A percentile compares a stretch with the other conserved stretches of the same genome.
Evolutionary conservation across 1,140 invertebrate genomes (phyloP).

Genomic region (Drosophila miranda): DNA sequence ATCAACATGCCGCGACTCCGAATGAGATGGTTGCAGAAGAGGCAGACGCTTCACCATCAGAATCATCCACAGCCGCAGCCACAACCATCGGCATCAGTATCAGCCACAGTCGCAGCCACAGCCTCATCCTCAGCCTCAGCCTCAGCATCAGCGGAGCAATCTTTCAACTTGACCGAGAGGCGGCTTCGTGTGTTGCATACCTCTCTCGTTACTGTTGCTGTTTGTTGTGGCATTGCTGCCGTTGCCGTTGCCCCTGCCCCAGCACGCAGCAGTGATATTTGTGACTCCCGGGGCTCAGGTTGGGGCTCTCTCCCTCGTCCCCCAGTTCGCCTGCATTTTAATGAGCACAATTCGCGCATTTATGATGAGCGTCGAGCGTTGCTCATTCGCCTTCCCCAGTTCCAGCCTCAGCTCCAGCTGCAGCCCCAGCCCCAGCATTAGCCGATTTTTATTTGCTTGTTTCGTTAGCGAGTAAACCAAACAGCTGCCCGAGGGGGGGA

Average conservation of each 20-base stretch:
- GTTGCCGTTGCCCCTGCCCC: slow-evolving; percentile 35
- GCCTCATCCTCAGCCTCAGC: slow-evolving; percentile 9
- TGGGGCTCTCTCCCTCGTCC: slow-evolving; percentile 3
- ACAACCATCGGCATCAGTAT: not conserved
- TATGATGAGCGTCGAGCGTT: slow-evolving; percentile 59
- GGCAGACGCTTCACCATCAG: slow-evolving; percentile 2
- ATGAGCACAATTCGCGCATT: slow-evolving; percentile 80
- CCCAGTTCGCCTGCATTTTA: slow-evolving; percentile 68
- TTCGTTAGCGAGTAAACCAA: slow-evolving; percentile 69
- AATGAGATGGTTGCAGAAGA: slow-evolving; percentile 6
- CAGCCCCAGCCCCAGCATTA: slow-evolving; percentile 47
- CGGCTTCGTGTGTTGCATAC: slow-evolving; percentile 66
- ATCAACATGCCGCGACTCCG: slow-evolving; percentile 66
- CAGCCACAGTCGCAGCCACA: not conserved
- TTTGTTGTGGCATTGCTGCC: slow-evolving; percentile 6
- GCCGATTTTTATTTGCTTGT: slow-evolving; percentile 76
- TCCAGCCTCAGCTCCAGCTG: not conserved
- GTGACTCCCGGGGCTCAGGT: slow-evolving; percentile 49
- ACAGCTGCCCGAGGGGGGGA: slow-evolving; percentile 27
- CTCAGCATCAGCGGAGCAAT: slow-evolving; percentile 59
- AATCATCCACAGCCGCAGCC: slow-evolving; percentile 17
- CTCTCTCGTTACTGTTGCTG: slow-evolving; percentile 43
- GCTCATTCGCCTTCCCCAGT: no score
- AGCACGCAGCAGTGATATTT: slow-evolving; percentile 76
- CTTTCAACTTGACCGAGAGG: slow-evolving; percentile 66